Conservation (phyloP, 2,113 vertebrate genomes). For the Eurypyga helias region DNA sequence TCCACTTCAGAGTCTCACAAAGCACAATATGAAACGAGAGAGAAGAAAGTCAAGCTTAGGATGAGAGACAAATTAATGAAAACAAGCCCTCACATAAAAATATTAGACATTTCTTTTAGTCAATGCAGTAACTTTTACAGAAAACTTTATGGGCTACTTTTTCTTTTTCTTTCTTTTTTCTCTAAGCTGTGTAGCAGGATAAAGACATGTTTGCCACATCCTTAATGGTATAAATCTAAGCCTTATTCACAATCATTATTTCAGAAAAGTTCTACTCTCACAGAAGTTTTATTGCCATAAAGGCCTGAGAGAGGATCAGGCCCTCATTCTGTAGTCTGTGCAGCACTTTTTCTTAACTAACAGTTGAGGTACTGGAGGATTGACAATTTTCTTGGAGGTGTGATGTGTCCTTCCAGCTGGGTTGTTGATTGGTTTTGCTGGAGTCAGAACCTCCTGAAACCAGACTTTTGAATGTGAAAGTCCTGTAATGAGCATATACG, state of each 20-base stretch:
- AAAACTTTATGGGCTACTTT: fast-evolving
- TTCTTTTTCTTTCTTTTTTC: too few relatives aligned
- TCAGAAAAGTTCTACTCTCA: background rate
- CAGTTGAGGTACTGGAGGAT: background rate
- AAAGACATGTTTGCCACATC: background rate
- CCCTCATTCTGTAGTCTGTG: background rate
- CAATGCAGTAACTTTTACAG: background rate
- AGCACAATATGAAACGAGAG: background rate
- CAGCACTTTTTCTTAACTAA: background rate
- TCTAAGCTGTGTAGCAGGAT: fast-evolving
- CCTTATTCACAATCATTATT: background rate
- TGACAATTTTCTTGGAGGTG: background rate
- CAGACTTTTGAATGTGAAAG: background rate
- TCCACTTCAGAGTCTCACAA: background rate
- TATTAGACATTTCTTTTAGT: background rate
- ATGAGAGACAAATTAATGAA: background rate
- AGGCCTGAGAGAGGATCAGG: background rate
- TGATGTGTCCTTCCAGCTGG: background rate
- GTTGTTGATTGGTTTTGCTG: background rate
- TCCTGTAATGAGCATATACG: background rate
- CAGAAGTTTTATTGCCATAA: background rate
- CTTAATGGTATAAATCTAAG: background rate
- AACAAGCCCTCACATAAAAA: fast-evolving
- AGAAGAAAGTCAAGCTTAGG: background rate
- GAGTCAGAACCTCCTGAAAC: background rate